Base-by-base conservation (phyloP, 1,140 invertebrate species). In the Cylas formicarius region DNA sequence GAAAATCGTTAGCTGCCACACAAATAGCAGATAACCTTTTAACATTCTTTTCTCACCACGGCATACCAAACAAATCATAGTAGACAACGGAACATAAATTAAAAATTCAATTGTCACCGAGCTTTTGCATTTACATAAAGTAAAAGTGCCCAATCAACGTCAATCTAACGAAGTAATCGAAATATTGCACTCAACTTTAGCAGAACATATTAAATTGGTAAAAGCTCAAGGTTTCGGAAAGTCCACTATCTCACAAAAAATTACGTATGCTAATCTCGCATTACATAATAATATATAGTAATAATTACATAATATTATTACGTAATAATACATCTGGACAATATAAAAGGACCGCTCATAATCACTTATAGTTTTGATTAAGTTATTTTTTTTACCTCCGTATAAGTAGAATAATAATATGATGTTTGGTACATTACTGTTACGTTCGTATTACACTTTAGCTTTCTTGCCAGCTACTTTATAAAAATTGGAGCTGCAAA, bases 81-180 rank as follows among this genome's bases (percentile, higher is more conserved):
- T 44, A 2, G 57, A 60, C 24, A 50, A 51, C 13, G 56, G 48
- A 9, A 36, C 13, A 4, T 50, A 58, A 46, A 58, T 56, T 38
- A 49, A 56, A 22, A 60, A 60, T 32, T 26, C 41, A 2, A 22
- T 47, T 10, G 33, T 57, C 11, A 45, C 32, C 13, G 53, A 61
- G 41, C 29, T 61, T 21, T 51, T 51, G 28, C 31, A 48, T 40
- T 9, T 50, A 8, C 58, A 60, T 45, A 58, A 59, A 28, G 57
- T 62, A 18, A 28, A 55, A 7, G 55, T 62, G 10, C 49, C 55
- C 7, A 46, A 59, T 29, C 62, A 59, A 16, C 59, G 59, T 1
- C 58, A 62, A 41, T 63, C 60, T 5, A 65, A 57, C 42, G 61
- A 55, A n/a, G n/a, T n/a, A n/a, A n/a, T n/a, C n/a, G n/a, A n/a